Evolutionary conservation across 2,797 vertebrate species (phyloP), one percentile per base, ranked within the genome.

Genomic region (Amniataba percoides): DNA sequence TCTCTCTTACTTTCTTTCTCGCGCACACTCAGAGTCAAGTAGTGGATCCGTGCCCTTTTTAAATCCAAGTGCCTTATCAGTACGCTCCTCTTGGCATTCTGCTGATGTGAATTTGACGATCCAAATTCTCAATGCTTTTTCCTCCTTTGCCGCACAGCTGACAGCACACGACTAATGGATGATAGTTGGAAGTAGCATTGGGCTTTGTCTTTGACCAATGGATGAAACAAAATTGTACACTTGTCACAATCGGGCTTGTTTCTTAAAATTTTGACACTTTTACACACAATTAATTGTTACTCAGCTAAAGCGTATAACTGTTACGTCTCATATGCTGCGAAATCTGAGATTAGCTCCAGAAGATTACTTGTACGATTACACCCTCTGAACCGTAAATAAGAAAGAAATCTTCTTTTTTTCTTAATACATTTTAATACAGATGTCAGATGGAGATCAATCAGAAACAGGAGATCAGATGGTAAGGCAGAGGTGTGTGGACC

Each of bases 21-120:
- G 19, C 31, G 51, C 36, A 57, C 13, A n/a, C 21, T 51, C 42
- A 40, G 48, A 56, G 48, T 45, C 39, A 66, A 43, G 60, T 11
- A 53, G 40, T 62, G n/a, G 57, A 51, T 57, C 63, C 23, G 40
- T 46, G 36, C 60, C 72, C 77, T 77, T 71, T 55, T 71, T 55
- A 68, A 84, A 52, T 67, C 51, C 57, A 71, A 64, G 45, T 74
- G 56, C 78, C 66, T 78, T 67, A 71, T 53, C 14, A 46, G 8
- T 19, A 16, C 43, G n/a, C 14, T 51, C 65, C n/a, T 65, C 31
- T 18, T 36, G 23, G 23, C 34, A 34, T 65, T 66, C 49, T 46
- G 34, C 51, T 71, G 63, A 57, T 46, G 15, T 77, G 27, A 53
- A 36, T 49, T 71, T 78, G 43, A 31, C 15, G n/a, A 62, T 78